Conservation (phyloP, 2,888 invertebrate genomes). For the Strigamia crassipes region DNA sequence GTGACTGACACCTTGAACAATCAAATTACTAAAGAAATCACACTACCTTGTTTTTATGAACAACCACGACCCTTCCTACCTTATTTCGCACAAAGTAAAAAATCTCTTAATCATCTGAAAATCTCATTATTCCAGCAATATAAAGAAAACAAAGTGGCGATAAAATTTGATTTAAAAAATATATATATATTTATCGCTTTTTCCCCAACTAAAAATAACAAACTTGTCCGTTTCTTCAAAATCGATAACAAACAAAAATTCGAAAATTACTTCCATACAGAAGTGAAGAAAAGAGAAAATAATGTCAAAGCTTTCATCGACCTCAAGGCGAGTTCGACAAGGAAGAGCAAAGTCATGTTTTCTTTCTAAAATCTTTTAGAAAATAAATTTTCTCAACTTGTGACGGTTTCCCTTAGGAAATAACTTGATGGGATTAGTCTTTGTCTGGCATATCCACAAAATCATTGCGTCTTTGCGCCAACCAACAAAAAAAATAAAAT, state of each 20-base stretch:
- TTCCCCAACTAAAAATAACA: too few species aligned
- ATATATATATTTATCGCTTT: not conserved
- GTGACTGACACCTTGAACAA: slow-evolving; percentile 18
- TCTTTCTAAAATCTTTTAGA: slow-evolving; percentile 39
- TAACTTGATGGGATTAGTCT: slow-evolving; percentile 39
- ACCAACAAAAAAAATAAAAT: not conserved
- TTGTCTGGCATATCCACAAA: not conserved
- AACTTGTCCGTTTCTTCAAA: not conserved
- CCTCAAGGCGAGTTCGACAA: not conserved
- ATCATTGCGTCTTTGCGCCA: not conserved
- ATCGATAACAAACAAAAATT: not conserved
- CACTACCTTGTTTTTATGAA: slow-evolving; percentile 1
- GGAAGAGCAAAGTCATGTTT: slow-evolving; percentile 40
- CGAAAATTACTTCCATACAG: not conserved
- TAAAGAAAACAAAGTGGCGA: not conserved
- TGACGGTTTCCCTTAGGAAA: slow-evolving; percentile 29
- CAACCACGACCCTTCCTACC: not conserved
- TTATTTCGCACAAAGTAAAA: not conserved
- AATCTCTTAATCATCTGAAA: not conserved
- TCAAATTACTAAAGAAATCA: slow-evolving; percentile 13
- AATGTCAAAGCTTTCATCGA: slow-evolving; percentile 40
- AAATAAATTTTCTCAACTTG: slow-evolving; percentile 37
- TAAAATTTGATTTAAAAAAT: too few species aligned
- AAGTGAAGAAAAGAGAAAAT: not conserved
- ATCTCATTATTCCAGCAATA: not conserved